These are phyloP conservation scores for Ataeniobius toweri DNA, from an alignment of 2,797 vertebrate species.

Conservation along the genomic window DNA sequence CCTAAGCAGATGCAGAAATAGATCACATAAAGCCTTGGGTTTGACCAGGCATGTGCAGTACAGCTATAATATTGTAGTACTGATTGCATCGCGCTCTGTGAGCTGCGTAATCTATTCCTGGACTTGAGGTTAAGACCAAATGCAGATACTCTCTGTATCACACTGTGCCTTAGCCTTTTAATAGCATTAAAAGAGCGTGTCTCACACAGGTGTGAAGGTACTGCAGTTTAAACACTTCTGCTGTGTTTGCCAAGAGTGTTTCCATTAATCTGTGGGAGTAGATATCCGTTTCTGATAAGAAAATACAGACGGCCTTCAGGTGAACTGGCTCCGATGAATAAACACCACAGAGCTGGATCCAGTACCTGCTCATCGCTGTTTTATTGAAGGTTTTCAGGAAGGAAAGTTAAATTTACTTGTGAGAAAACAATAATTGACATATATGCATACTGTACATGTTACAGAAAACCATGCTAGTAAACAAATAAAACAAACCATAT, in stretches of 20 bases:
- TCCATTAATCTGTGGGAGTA: slow-evolving; percentile 42
- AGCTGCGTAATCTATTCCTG: slow-evolving; percentile 44
- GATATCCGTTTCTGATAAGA: slow-evolving; percentile 23
- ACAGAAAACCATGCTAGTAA: neutral
- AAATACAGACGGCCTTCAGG: slow-evolving; percentile 12
- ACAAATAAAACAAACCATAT: neutral
- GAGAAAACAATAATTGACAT: neutral
- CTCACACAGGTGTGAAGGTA: slow-evolving; percentile 44
- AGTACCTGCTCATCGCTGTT: neutral
- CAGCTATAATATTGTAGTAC: slow-evolving; percentile 16
- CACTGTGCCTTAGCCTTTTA: slow-evolving; percentile 38
- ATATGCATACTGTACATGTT: too few species aligned
- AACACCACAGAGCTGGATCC: slow-evolving; percentile 13
- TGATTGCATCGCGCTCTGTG: slow-evolving; percentile 27
- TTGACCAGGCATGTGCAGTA: neutral
- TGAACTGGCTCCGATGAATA: slow-evolving; percentile 21
- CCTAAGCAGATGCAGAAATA: neutral
- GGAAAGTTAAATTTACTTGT: neutral
- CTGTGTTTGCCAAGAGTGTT: slow-evolving; percentile 32
- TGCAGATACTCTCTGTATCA: slow-evolving; percentile 38
- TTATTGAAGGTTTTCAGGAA: neutral
- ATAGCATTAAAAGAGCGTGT: slow-evolving; percentile 59
- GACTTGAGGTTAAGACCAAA: slow-evolving; percentile 33
- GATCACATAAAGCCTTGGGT: neutral
- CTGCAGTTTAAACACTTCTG: slow-evolving; percentile 37